phyloP scores from a whole-genome alignment of 2,113 vertebrate species.

The Ictidomys tridecemlineatus region DNA sequence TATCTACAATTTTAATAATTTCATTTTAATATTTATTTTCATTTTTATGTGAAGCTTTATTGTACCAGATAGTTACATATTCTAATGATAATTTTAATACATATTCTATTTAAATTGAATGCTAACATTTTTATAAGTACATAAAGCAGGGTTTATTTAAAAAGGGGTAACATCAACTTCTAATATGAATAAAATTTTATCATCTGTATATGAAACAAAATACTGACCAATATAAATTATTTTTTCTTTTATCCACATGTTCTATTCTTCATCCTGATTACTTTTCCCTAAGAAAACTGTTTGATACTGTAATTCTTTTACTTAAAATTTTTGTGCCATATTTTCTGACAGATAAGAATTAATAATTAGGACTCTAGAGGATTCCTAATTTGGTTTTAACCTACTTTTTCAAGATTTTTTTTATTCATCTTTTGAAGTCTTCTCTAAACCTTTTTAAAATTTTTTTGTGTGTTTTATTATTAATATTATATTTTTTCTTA shows the following conservation, averaged over 20 bases:
- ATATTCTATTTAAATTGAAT: neutral
- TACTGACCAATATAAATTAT: neutral
- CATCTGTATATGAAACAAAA: neutral
- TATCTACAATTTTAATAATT: neutral
- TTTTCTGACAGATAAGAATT: slow-evolving; percentile 24
- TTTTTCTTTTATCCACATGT: neutral
- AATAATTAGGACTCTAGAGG: neutral
- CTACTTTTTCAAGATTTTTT: neutral
- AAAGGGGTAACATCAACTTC: neutral
- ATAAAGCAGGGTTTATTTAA: too few relatives aligned
- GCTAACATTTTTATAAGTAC: neutral
- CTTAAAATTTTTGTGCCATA: neutral
- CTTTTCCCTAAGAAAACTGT: neutral
- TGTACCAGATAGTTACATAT: neutral
- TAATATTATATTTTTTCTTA: neutral
- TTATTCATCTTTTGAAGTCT: neutral
- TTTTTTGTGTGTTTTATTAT: neutral
- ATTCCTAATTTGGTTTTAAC: slow-evolving; percentile 23
- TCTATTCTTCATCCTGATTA: neutral
- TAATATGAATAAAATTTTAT: slow-evolving; percentile 28
- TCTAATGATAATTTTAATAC: neutral
- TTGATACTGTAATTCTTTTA: neutral
- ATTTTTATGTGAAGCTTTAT: slow-evolving; percentile 1
- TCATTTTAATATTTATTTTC: neutral
- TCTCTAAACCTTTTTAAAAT: neutral